Evolutionary conservation across 2,113 vertebrate genomes (phyloP), one percentile per base, ranked within the genome.

Genomic region (Lasiurus borealis): DNA sequence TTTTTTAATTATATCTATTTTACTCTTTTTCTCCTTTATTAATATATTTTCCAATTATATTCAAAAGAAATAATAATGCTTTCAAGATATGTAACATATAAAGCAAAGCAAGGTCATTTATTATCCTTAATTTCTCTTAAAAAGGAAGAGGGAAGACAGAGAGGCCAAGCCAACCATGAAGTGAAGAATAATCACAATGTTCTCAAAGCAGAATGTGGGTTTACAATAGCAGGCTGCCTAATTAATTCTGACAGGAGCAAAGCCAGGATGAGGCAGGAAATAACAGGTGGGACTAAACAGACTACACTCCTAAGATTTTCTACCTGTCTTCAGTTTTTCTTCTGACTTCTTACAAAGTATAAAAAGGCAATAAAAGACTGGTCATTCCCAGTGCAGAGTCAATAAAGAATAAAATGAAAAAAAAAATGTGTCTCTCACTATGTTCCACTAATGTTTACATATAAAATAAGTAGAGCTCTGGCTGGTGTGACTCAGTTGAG

Each of bases 31-130:
- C 31, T 83, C 44, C 14, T 84, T 78, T 85, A n/a, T 77, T 85
- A n/a, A 88, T 80, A 88, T 90, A 85, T 82, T 95, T 94, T 13
- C 46, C 90, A 88, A 64, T 23, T 29, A 57, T 48, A 90, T 27
- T 86, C 31, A 90, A 77, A 31, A 13, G 25, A 29, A 92, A 12
- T 46, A 29, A n/a, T 62, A 85, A 54, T 81, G 31, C 8, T 93
- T 93, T 88, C 18, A 90, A 81, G 36, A 88, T 59, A 72, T 1
- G 62, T 48, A 89, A 92, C 29, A 95, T 21, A 95, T 75, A 72
- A 85, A 86, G 40, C 23, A 72, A 85, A 86, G 40, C 23, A 94
- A 87, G 18, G 57, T 76, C 1, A 85, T 72, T 91, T 87, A 92
- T 90, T 68, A 16, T 84, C 76, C 80, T 14, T 73, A 44, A 89